phyloP scores from a whole-genome alignment of 2,888 invertebrate species.

The Lycaena phlaeas region DNA sequence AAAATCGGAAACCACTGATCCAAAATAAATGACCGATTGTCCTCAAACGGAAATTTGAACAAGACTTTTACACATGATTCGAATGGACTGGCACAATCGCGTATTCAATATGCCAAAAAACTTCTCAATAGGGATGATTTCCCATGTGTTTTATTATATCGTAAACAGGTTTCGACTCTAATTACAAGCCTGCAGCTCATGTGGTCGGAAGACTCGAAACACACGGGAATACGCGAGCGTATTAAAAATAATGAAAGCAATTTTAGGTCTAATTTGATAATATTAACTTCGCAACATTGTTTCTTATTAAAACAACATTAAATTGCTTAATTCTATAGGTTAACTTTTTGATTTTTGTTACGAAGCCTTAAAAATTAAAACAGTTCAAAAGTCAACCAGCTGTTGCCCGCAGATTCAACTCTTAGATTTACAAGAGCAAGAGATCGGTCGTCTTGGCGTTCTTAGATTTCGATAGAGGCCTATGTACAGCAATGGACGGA shows the following conservation, averaged over 20 bases:
- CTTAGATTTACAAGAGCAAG: too few relatives aligned
- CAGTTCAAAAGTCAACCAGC: too few relatives aligned
- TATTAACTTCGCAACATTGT: constrained; percentile 28
- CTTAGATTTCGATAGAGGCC: too few relatives aligned
- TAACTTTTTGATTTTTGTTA: too few relatives aligned
- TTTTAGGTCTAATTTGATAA: constrained; percentile 32
- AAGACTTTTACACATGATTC: too few relatives aligned
- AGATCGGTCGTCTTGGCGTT: too few relatives aligned
- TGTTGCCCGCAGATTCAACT: too few relatives aligned
- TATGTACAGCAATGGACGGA: too few relatives aligned
- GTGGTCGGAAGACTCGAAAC: background rate
- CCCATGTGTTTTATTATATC: constrained; percentile 12
- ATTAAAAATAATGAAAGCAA: constrained; percentile 25
- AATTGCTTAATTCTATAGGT: too few relatives aligned
- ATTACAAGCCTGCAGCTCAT: constrained; percentile 17
- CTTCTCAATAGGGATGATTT: constrained; percentile 18
- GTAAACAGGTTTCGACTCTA: constrained; percentile 22
- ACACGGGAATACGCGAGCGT: background rate
- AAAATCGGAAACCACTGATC: constrained; percentile 26
- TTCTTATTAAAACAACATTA: constrained; percentile 5
- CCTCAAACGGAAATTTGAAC: constrained; percentile 30
- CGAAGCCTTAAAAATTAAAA: too few relatives aligned
- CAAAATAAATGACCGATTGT: constrained; percentile 23
- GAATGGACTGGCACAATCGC: constrained; percentile 25
- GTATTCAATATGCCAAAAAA: constrained; percentile 23